Percentiles rank a stretch among this genome's conserved stretches.
phyloP scores from a whole-genome alignment of 2,888 invertebrate genomes.

The Zelleria hepariella region DNA sequence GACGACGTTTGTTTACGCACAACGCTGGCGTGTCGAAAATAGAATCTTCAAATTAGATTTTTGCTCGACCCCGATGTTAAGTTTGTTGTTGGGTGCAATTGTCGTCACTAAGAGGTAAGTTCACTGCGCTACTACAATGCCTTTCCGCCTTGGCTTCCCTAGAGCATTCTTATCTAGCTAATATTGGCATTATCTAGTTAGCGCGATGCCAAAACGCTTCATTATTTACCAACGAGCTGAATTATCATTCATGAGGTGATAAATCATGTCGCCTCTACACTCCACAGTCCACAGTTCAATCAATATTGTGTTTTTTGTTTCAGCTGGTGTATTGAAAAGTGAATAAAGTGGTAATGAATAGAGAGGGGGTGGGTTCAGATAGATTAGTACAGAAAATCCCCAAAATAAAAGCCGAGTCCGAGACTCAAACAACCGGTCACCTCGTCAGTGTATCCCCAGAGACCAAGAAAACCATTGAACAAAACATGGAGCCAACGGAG shows the following conservation, averaged over 20 bases:
- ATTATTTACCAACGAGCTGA: background rate
- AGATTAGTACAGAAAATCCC: slow-evolving; percentile 38
- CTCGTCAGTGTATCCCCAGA: slow-evolving; percentile 36
- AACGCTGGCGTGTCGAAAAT: slow-evolving; percentile 43
- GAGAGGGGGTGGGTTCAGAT: slow-evolving; percentile 27
- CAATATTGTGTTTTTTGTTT: slow-evolving; percentile 20
- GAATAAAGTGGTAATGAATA: slow-evolving; percentile 37
- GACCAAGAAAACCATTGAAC: slow-evolving; percentile 24
- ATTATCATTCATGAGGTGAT: background rate
- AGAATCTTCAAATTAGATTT: slow-evolving; percentile 63
- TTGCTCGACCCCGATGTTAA: slow-evolving; percentile 46
- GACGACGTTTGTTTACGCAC: slow-evolving; percentile 42
- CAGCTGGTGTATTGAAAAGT: slow-evolving; percentile 23
- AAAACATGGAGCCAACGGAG: slow-evolving; percentile 46
- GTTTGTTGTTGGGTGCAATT: slow-evolving; percentile 32
- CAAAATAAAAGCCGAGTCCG: slow-evolving; percentile 42
- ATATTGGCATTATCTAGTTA: slow-evolving; percentile 47
- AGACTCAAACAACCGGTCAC: slow-evolving; percentile 42
- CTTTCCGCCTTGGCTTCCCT: slow-evolving; percentile 31
- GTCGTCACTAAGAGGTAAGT: slow-evolving; percentile 45
- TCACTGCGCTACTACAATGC: slow-evolving; percentile 22
- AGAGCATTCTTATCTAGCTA: slow-evolving; percentile 31
- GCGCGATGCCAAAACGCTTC: slow-evolving; percentile 38
- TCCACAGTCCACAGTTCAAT: background rate
- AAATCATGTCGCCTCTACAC: background rate